Conservation (phyloP, 2,113 vertebrate species). For the Patagioenas fasciata region DNA sequence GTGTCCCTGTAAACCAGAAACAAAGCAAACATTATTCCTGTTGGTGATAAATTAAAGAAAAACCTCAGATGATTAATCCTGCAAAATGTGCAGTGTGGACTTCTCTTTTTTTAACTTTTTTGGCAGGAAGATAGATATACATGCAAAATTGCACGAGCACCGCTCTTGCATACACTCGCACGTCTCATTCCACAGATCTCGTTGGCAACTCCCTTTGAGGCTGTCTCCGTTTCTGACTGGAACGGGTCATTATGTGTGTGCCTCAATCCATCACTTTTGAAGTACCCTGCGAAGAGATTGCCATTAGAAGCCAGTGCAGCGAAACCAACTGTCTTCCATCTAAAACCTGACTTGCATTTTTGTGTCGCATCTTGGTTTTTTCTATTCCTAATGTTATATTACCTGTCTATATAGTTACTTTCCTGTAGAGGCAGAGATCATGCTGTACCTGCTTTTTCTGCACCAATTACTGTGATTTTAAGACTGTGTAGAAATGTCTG, state of each 20-base stretch:
- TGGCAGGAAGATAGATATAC: constrained; percentile 48
- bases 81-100: not conserved
- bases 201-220: not conserved
- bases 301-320: constrained; percentile 14
- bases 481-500: not conserved
- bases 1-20: constrained; percentile 36
- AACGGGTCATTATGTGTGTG: constrained; percentile 35
- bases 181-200: not conserved
- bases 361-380: not conserved
- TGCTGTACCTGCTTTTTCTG: constrained; percentile 8
- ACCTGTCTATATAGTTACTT: not conserved
- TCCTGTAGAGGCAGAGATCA: not conserved
- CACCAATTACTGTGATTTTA: constrained; percentile 24
- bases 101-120: not conserved
- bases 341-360: constrained; percentile 33
- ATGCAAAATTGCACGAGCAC: not conserved
- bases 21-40: not conserved
- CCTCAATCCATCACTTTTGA: constrained; percentile 50
- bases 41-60: constrained; percentile 38
- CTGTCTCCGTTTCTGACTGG: constrained; percentile 34
- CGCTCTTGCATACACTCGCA: not conserved
- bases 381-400: not conserved
- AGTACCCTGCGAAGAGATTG: constrained; percentile 41
- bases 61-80: constrained; percentile 33
- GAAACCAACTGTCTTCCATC: constrained; percentile 20